phyloP scores from a whole-genome alignment of 2,797 vertebrate species.

The Oophaga sylvatica region DNA sequence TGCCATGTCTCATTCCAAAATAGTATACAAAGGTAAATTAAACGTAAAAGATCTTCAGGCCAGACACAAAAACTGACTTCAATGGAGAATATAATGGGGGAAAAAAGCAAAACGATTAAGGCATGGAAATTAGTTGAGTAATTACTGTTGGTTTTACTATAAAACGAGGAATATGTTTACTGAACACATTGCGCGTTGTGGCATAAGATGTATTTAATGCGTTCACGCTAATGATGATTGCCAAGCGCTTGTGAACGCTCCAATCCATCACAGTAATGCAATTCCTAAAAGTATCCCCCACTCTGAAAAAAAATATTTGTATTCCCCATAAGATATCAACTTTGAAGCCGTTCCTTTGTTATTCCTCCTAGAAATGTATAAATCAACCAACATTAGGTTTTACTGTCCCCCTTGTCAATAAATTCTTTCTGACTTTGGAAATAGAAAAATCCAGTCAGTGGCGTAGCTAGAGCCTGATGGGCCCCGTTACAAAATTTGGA shows the following conservation, averaged over 20 bases:
- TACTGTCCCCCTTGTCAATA: too few species aligned
- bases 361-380: neutral
- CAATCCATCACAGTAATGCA: neutral
- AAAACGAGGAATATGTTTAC: constrained; percentile 32
- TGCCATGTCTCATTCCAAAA: constrained; percentile 26
- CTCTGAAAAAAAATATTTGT: neutral
- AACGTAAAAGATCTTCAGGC: constrained; percentile 28
- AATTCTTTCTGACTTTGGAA: too few species aligned
- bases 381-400: too few species aligned
- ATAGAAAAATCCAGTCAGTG: too few species aligned
- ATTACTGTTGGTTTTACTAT: constrained; percentile 34
- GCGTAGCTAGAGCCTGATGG: too few species aligned
- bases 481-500: too few species aligned
- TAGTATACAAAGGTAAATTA: constrained; percentile 47
- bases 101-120: neutral
- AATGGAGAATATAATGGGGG: constrained; percentile 31
- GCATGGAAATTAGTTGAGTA: constrained; percentile 22
- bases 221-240: neutral
- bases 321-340: neutral
- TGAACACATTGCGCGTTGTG: neutral
- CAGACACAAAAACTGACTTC: neutral
- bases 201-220: neutral
- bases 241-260: neutral
- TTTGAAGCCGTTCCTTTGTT: neutral
- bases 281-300: neutral